Conservation (phyloP, 2,888 invertebrate genomes). For the Tuta absoluta region DNA sequence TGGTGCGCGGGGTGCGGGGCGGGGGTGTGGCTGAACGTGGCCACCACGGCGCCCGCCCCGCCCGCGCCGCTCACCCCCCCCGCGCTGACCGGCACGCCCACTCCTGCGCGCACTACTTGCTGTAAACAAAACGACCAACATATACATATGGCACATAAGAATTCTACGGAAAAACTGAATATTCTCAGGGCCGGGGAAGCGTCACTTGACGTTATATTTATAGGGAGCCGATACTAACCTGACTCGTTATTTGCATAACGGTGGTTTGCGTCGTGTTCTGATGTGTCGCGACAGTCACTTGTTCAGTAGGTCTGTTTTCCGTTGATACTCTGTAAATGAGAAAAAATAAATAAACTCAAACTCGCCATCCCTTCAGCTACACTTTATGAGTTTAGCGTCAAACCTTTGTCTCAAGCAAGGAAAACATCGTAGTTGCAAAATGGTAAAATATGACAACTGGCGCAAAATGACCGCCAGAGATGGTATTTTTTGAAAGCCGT, state of each 20-base stretch:
- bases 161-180: no score
- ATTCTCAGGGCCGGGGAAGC: no score
- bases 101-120: conserved; percentile 48
- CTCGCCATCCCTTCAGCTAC: no score
- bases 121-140: conserved; percentile 34
- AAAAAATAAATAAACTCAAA: conserved; percentile 22
- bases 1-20: conserved; percentile 51
- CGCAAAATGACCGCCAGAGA: no score
- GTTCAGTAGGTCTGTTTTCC: conserved; percentile 48
- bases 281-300: conserved; percentile 60
- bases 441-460: neutral
- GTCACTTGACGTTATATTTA: neutral
- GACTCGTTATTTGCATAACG: conserved; percentile 75
- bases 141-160: no score
- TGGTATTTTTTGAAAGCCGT: no score
- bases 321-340: conserved; percentile 50
- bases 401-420: no score
- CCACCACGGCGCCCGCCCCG: conserved; percentile 39
- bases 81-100: conserved; percentile 26
- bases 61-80: neutral
- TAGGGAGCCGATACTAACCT: conserved; percentile 50
- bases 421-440: neutral
- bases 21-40: conserved; percentile 55
- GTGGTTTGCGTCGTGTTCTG: conserved; percentile 50
- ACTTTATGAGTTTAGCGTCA: no score